These are phyloP conservation scores for Leptinotarsa lineolata DNA, from an alignment of 1,140 invertebrate genomes.

Conservation along the genomic window DNA sequence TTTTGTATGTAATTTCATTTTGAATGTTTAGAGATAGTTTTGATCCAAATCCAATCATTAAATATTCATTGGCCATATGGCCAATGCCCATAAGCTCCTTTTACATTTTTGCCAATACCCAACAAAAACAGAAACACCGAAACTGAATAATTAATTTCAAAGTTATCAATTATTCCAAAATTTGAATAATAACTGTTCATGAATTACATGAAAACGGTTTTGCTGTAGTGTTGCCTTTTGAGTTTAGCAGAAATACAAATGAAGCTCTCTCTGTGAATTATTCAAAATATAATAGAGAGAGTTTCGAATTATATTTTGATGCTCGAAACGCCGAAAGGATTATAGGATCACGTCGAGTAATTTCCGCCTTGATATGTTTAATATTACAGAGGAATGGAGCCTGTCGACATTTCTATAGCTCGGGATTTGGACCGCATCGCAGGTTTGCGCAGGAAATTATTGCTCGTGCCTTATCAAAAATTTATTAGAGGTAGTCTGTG, in stretches of 20 bases:
- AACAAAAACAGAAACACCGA: background rate
- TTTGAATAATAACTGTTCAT: conserved; percentile 29
- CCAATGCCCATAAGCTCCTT: too few species aligned
- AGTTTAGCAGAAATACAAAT: conserved; percentile 18
- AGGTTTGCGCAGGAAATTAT: conserved; percentile 22
- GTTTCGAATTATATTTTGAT: conserved; percentile 31
- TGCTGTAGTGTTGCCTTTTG: conserved; percentile 20
- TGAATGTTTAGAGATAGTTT: background rate
- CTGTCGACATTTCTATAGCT: background rate
- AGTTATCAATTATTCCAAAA: conserved; percentile 17
- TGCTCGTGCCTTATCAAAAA: conserved; percentile 27
- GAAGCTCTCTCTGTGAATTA: conserved; percentile 25
- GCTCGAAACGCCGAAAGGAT: conserved; percentile 25
- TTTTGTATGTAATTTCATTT: too few species aligned
- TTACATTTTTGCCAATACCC: background rate
- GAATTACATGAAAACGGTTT: conserved; percentile 15
- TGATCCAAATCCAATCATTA: background rate
- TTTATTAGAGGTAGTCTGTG: conserved; percentile 11
- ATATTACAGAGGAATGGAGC: conserved; percentile 19
- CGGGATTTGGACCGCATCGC: background rate
- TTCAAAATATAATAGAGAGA: conserved; percentile 33
- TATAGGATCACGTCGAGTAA: conserved; percentile 30
- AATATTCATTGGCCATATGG: too few species aligned
- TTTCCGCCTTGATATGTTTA: conserved; percentile 30
- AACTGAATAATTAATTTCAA: conserved; percentile 20